Evolutionary conservation across 2,797 vertebrate species (phyloP).

Genomic region (Rhinogobio ventralis): DNA sequence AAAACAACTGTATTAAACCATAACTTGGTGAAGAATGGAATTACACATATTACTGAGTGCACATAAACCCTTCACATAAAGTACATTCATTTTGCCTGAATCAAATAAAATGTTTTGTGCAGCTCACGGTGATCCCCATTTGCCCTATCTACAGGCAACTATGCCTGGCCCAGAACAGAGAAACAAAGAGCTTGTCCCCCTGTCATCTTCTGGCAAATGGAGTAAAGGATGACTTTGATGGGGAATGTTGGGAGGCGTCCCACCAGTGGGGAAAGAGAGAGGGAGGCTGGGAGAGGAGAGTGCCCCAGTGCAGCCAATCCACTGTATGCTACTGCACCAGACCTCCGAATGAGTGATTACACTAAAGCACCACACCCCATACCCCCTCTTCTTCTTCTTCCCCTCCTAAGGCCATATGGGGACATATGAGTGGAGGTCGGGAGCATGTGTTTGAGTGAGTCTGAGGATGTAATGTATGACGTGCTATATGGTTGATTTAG

Average conservation of each 20-base stretch:
- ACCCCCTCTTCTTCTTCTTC: conserved; percentile 46
- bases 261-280: conserved; percentile 44
- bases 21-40: background rate
- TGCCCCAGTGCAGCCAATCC: conserved; percentile 54
- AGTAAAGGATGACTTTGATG: conserved; percentile 63
- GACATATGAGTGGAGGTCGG: conserved; percentile 75
- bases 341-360: conserved; percentile 83
- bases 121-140: conserved; percentile 20
- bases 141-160: conserved; percentile 43
- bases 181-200: conserved; percentile 61
- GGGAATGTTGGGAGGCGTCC: conserved; percentile 60
- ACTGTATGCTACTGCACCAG: conserved; percentile 67
- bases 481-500: conserved; percentile 11
- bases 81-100: conserved; percentile 8
- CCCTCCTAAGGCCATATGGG: conserved; percentile 77
- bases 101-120: conserved; percentile 43
- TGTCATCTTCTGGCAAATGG: conserved; percentile 62
- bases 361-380: conserved; percentile 62
- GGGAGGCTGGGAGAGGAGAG: conserved; percentile 45
- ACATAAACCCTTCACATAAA: conserved; percentile 13
- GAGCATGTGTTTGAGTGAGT: conserved; percentile 64
- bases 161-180: conserved; percentile 36
- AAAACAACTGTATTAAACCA: background rate
- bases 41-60: conserved; percentile 23
- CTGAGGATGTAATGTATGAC: conserved; percentile 53